A percentile compares a stretch with the other conserved stretches of the same genome.
phyloP scores from a whole-genome alignment of 2,797 vertebrate species.

The Psittacula derbiana region DNA sequence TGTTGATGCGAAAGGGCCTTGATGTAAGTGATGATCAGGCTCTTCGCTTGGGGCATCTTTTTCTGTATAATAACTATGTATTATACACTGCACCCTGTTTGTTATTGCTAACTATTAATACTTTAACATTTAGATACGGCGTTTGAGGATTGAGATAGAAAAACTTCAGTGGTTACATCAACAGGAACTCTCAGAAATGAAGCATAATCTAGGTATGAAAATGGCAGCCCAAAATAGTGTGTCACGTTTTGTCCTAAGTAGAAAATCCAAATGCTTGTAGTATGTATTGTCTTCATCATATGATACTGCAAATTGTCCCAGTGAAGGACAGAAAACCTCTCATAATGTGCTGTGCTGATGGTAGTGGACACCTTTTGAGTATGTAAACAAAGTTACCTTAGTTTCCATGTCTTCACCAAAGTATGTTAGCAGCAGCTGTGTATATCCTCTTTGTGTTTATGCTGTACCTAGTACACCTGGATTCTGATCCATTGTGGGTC shows the following conservation, averaged over 20 bases:
- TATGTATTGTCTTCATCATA: background rate
- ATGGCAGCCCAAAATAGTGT: background rate
- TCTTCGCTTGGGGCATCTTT: background rate
- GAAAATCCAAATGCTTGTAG: background rate
- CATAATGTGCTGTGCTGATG: background rate
- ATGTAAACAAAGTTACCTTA: background rate
- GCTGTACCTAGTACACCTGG: background rate
- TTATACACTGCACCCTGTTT: background rate
- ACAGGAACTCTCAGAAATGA: slow-evolving; percentile 97
- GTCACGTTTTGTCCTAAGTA: background rate
- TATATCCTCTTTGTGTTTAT: background rate
- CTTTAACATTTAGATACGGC: slow-evolving; percentile 83
- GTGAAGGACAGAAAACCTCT: background rate
- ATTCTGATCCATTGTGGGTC: background rate
- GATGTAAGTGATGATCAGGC: background rate
- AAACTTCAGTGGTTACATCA: slow-evolving; percentile 98
- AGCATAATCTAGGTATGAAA: slow-evolving; percentile 91
- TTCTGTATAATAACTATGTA: background rate
- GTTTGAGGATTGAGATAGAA: slow-evolving; percentile 96
- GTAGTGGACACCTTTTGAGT: background rate
- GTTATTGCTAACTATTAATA: background rate
- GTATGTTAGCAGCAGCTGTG: background rate
- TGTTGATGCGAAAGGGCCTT: background rate
- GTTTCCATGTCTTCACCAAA: background rate
- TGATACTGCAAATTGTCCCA: background rate